A percentile compares a stretch with the other conserved stretches of the same genome.
phyloP scores from a whole-genome alignment of 1,140 invertebrate genomes.

The Phocides pigmalion region DNA sequence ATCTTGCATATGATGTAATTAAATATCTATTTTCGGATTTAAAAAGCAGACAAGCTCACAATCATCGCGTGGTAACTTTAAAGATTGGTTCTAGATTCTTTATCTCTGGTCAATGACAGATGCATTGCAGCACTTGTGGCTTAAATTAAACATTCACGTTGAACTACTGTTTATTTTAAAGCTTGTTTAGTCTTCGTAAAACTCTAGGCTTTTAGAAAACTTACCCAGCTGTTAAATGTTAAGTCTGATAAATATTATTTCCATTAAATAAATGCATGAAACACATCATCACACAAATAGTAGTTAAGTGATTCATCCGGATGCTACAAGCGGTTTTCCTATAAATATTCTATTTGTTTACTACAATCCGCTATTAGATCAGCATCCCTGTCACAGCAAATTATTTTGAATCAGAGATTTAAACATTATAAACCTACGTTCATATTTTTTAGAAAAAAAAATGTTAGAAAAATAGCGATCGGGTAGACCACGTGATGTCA shows the following conservation, averaged over 20 bases:
- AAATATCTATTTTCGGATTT: no score
- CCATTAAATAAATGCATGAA: neutral
- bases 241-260: neutral
- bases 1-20: no score
- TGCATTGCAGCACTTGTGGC: no score
- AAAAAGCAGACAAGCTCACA: no score
- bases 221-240: neutral
- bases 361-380: neutral
- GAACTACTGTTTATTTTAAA: no score
- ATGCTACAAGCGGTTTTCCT: slow-evolving; percentile 3
- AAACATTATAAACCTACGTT: neutral
- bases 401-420: neutral
- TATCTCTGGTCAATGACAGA: no score
- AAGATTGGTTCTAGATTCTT: no score
- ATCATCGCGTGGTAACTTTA: no score
- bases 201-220: no score
- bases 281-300: neutral
- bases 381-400: neutral
- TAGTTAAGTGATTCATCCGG: slow-evolving; percentile 7
- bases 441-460: no score
- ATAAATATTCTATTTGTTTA: slow-evolving; percentile 12
- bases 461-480: neutral
- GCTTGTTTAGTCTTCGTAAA: no score
- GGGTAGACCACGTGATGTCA: neutral
- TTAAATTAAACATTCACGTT: no score